Conservation (phyloP, 2,797 vertebrate genomes). For the Acridotheres tristis region DNA sequence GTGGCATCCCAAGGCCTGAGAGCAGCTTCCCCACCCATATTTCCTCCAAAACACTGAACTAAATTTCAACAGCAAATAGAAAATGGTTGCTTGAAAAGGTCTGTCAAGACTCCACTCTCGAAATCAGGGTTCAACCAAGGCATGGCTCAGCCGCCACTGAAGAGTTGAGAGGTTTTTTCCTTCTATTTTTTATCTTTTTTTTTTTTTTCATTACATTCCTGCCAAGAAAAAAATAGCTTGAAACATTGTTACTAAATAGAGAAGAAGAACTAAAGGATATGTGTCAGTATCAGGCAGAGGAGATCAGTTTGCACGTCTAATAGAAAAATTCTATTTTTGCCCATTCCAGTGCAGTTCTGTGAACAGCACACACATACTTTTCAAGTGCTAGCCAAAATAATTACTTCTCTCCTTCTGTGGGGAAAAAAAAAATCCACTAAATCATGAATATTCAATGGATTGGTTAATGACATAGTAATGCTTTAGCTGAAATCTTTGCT, state of each 20-base stretch:
- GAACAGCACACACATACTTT: background rate
- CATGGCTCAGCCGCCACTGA: background rate
- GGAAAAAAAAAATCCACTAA: background rate
- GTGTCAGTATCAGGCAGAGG: background rate
- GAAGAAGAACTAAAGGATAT: background rate
- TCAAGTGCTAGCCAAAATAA: constrained; percentile 55
- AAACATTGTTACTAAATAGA: background rate
- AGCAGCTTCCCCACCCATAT: background rate
- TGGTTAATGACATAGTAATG: constrained; percentile 44
- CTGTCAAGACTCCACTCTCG: background rate
- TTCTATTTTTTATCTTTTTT: background rate
- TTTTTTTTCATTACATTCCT: background rate
- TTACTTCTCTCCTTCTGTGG: constrained; percentile 25
- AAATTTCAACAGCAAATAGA: background rate
- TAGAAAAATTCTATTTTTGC: constrained; percentile 42
- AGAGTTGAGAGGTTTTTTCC: background rate
- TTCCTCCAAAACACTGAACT: background rate
- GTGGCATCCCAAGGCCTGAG: background rate
- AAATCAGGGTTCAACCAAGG: background rate
- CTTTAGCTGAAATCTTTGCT: constrained; percentile 33
- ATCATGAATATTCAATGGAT: constrained; percentile 53
- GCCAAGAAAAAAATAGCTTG: background rate
- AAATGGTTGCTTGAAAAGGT: background rate
- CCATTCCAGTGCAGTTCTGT: background rate
- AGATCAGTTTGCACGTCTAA: constrained; percentile 34